Evolutionary conservation across 2,888 invertebrate species (phyloP).

Genomic region (Lasiommata megera): DNA sequence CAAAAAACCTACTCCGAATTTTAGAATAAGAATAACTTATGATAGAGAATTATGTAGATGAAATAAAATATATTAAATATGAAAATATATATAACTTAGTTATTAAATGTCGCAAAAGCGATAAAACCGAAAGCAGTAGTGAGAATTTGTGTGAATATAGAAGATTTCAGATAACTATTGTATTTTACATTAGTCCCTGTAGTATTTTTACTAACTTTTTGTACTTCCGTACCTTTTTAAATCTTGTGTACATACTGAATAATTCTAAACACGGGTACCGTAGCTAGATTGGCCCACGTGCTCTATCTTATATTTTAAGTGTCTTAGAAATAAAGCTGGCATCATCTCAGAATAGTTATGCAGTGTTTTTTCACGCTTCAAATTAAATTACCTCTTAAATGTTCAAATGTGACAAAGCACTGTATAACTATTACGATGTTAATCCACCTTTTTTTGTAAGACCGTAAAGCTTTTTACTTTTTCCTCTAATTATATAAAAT

Average conservation of each 20-base stretch:
- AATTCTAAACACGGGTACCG: not conserved
- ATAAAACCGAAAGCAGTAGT: slow-evolving; percentile 69
- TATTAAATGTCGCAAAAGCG: slow-evolving; percentile 43
- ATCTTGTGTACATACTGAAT: slow-evolving; percentile 15
- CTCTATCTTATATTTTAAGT: not conserved
- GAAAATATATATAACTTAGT: slow-evolving; percentile 18
- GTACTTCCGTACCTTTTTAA: slow-evolving; percentile 53
- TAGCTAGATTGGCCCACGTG: not conserved
- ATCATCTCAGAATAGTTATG: no score
- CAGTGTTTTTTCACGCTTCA: no score
- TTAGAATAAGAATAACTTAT: slow-evolving; percentile 48
- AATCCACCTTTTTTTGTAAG: no score
- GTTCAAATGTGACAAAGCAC: no score
- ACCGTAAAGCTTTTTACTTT: not conserved
- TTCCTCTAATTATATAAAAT: not conserved
- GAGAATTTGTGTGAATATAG: slow-evolving; percentile 55
- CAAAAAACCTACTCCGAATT: slow-evolving; percentile 63
- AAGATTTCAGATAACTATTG: slow-evolving; percentile 44
- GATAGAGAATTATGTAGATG: slow-evolving; percentile 38
- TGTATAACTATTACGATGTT: no score
- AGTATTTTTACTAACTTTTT: slow-evolving; percentile 77
- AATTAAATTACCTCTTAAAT: no score
- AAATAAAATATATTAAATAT: slow-evolving; percentile 30
- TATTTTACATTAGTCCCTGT: slow-evolving; percentile 66
- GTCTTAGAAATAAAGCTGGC: no score